These are phyloP conservation scores for Drosophila eohydei DNA, from an alignment of 2,888 invertebrate species.

Conservation along the genomic window DNA sequence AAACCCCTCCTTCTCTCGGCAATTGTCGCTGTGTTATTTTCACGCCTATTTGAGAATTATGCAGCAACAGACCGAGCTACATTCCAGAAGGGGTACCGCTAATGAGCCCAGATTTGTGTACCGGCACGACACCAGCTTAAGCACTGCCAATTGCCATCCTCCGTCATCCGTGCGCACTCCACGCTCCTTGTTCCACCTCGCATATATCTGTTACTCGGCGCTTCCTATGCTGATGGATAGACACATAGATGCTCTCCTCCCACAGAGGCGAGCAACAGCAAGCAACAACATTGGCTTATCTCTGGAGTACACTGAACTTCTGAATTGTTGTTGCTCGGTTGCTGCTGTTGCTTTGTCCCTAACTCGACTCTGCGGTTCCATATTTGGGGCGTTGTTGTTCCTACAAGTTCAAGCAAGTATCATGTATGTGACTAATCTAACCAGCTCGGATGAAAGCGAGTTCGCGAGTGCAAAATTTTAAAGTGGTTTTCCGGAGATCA, in stretches of 20 bases:
- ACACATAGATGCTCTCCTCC: slow-evolving; percentile 12
- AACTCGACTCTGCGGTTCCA: slow-evolving; percentile 19
- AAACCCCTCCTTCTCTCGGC: background rate
- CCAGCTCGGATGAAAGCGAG: background rate
- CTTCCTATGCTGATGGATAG: slow-evolving; percentile 14
- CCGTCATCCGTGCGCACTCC: background rate
- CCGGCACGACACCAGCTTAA: slow-evolving; percentile 60
- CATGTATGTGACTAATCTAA: background rate
- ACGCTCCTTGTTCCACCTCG: background rate
- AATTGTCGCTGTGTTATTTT: slow-evolving; percentile 54
- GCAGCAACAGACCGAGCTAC: slow-evolving; percentile 46
- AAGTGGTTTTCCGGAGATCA: too few relatives aligned
- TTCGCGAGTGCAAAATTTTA: too few relatives aligned
- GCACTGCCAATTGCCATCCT: slow-evolving; percentile 13
- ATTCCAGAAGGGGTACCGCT: slow-evolving; percentile 50
- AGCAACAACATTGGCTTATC: slow-evolving; percentile 53
- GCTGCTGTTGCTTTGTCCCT: slow-evolving; percentile 7
- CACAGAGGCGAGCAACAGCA: slow-evolving; percentile 23
- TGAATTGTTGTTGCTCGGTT: slow-evolving; percentile 15
- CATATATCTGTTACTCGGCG: background rate
- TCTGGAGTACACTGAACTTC: slow-evolving; percentile 69
- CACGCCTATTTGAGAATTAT: slow-evolving; percentile 70
- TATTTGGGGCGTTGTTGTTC: slow-evolving; percentile 68
- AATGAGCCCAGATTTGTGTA: slow-evolving; percentile 72
- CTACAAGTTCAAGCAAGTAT: slow-evolving; percentile 72